phyloP scores from a whole-genome alignment of 1,140 invertebrate species.

The Phenacoccus solenopsis region DNA sequence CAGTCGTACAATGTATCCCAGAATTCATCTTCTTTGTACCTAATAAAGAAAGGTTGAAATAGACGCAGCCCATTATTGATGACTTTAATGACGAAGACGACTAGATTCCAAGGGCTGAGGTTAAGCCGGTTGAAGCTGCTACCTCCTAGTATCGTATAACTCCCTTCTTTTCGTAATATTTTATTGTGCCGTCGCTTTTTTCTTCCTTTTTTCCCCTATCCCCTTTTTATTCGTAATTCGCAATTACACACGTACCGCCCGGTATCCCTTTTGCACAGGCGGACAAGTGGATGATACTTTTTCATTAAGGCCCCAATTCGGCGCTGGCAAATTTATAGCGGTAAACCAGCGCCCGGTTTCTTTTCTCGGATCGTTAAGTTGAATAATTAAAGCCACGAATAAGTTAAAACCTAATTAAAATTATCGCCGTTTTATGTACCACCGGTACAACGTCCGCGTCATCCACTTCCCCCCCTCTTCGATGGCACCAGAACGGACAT shows the following conservation, averaged over 20 bases:
- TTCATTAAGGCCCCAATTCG: conserved; percentile 13
- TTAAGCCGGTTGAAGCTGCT: conserved; percentile 10
- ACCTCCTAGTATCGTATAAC: too few species aligned
- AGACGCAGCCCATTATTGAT: conserved; percentile 14
- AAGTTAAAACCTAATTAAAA: background rate
- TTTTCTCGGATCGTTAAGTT: background rate
- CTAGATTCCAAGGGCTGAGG: conserved; percentile 9
- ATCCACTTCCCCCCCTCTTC: too few species aligned
- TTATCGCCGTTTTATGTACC: too few species aligned
- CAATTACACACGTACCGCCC: background rate
- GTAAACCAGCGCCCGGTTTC: too few species aligned
- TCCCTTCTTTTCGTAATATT: conserved; percentile 9
- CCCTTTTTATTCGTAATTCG: conserved; percentile 13
- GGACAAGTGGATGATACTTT: background rate
- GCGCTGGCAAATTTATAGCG: conserved; percentile 7
- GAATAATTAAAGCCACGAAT: background rate
- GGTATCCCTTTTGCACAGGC: background rate
- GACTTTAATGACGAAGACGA: conserved; percentile 15
- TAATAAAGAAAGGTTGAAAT: conserved; percentile 14
- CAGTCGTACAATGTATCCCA: background rate
- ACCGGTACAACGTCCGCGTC: too few species aligned
- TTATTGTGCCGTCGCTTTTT: background rate
- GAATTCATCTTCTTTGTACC: conserved; percentile 16
- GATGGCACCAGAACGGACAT: too few species aligned
- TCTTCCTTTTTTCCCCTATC: background rate